These are phyloP conservation scores for Papilio protenor DNA, from an alignment of 2,888 invertebrate species.

Conservation along the genomic window DNA sequence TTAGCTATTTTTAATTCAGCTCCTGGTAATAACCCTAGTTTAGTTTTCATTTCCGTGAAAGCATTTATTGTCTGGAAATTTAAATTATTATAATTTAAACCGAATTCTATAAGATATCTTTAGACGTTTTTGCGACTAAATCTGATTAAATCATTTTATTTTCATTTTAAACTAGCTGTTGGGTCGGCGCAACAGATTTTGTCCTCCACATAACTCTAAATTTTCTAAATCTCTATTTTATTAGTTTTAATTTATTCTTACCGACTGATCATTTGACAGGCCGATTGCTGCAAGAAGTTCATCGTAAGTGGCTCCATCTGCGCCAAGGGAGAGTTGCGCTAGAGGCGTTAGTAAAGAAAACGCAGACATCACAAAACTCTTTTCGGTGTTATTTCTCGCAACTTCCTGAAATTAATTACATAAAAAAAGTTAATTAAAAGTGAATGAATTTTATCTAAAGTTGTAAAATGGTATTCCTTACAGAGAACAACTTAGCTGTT, in stretches of 20 bases:
- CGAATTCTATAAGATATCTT: too few relatives aligned
- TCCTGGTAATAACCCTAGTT: slow-evolving; percentile 49
- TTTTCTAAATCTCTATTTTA: neutral
- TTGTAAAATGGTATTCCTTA: neutral
- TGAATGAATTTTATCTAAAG: neutral
- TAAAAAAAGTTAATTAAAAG: neutral
- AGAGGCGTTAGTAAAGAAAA: slow-evolving; percentile 75
- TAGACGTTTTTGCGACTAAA: too few relatives aligned
- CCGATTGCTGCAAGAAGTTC: slow-evolving; percentile 65
- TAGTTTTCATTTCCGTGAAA: neutral
- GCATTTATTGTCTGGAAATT: slow-evolving; percentile 23
- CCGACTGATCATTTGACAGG: slow-evolving; percentile 63
- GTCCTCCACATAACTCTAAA: too few relatives aligned
- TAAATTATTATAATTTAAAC: neutral
- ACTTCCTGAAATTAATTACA: slow-evolving; percentile 4
- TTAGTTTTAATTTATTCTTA: slow-evolving; percentile 42
- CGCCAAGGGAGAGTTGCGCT: slow-evolving; percentile 67
- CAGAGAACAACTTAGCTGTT: neutral
- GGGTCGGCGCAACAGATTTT: too few relatives aligned
- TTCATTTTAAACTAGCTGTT: too few relatives aligned
- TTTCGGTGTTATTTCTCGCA: slow-evolving; percentile 53
- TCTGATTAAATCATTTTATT: too few relatives aligned
- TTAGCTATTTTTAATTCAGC: slow-evolving; percentile 85
- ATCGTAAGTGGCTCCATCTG: slow-evolving; percentile 67
- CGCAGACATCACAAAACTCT: slow-evolving; percentile 74